Percentiles rank a stretch among this genome's conserved stretches.
Conservation (phyloP, 2,797 vertebrate species). For the Margarornis squamiger region DNA sequence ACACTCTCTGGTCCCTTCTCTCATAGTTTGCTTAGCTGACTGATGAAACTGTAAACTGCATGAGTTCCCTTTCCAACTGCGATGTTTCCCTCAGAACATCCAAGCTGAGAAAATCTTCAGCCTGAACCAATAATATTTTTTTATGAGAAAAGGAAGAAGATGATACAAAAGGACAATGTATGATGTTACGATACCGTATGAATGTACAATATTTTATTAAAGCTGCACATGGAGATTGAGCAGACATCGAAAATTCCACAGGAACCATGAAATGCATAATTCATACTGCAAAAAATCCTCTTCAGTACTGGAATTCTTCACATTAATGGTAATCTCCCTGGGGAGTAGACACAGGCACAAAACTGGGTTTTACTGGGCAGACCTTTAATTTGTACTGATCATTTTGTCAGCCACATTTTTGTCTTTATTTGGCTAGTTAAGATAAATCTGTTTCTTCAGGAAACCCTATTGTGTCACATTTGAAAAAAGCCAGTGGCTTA, state of each 20-base stretch:
- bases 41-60: not conserved
- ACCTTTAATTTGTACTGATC: not conserved
- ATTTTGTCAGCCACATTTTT: not conserved
- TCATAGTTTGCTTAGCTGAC: not conserved
- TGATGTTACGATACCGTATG: accelerated
- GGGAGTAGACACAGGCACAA: not conserved
- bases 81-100: not conserved
- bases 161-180: not conserved
- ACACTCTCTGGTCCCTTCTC: not conserved
- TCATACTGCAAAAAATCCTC: not conserved
- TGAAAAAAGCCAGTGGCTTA: not conserved
- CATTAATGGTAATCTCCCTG: not conserved
- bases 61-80: not conserved
- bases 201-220: not conserved
- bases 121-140: not conserved
- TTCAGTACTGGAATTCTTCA: not conserved
- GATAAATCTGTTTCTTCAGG: not conserved
- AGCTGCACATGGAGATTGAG: not conserved
- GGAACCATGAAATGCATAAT: not conserved
- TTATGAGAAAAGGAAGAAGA: not conserved
- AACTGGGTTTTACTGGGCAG: not conserved
- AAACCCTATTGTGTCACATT: not conserved
- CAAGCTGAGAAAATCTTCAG: not conserved
- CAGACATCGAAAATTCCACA: slow-evolving; percentile 18
- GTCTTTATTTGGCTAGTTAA: not conserved